phyloP scores from a whole-genome alignment of 2,113 vertebrate species.

The Cisticola juncidis region DNA sequence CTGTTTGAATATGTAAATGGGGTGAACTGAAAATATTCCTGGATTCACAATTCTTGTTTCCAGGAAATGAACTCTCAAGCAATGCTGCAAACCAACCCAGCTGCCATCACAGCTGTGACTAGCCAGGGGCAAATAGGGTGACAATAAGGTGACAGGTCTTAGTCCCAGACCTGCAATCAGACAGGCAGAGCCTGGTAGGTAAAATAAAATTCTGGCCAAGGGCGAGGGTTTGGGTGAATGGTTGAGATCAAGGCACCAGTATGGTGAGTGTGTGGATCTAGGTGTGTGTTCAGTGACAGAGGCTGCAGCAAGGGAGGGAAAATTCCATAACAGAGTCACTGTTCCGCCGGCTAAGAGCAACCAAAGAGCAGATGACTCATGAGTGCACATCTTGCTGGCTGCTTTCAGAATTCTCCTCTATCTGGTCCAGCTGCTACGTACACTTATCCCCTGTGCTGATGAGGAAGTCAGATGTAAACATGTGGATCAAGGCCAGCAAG shows the following conservation, averaged over 20 bases:
- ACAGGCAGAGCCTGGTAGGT: neutral
- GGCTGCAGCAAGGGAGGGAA: neutral
- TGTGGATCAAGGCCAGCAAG: neutral
- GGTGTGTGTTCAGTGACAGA: neutral
- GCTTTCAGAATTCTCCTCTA: neutral
- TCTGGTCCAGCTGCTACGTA: neutral
- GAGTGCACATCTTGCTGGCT: neutral
- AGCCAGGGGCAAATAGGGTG: neutral
- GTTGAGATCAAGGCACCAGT: neutral
- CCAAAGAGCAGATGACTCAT: conserved; percentile 6
- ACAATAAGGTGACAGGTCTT: neutral
- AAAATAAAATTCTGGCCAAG: neutral
- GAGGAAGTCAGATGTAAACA: neutral
- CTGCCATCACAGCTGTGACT: neutral
- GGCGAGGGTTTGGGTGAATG: neutral
- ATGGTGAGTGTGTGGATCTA: neutral
- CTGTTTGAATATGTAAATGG: neutral
- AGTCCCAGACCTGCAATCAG: neutral
- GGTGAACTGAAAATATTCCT: neutral
- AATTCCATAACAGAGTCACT: neutral
- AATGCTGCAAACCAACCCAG: neutral
- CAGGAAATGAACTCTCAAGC: conserved; percentile 12
- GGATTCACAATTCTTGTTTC: neutral
- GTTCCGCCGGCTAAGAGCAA: neutral
- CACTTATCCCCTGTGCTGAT: neutral